These are phyloP conservation scores for Oscheius onirici DNA, from an alignment of 2,888 invertebrate genomes.

Conservation along the genomic window DNA sequence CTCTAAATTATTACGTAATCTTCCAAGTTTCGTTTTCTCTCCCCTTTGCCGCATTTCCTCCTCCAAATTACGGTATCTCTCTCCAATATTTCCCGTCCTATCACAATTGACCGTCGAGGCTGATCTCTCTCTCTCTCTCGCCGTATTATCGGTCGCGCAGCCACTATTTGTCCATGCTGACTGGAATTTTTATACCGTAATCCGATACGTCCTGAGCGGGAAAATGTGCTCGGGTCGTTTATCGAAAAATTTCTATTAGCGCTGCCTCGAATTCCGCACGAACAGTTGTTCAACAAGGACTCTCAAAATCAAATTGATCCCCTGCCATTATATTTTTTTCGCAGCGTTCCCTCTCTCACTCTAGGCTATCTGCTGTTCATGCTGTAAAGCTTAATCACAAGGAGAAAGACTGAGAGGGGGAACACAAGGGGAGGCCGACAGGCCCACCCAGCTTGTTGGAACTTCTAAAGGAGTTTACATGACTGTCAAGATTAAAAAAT, in stretches of 20 bases:
- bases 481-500: too few relatives aligned
- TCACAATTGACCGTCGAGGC: neutral
- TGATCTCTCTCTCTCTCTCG: neutral
- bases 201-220: neutral
- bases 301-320: conserved; percentile 30
- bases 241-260: too few relatives aligned
- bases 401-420: neutral
- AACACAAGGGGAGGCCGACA: neutral
- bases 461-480: too few relatives aligned
- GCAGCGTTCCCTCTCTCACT: neutral
- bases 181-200: conserved; percentile 34
- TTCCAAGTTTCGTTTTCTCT: conserved; percentile 12
- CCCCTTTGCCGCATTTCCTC: neutral
- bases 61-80: neutral
- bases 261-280: neutral
- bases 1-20: neutral
- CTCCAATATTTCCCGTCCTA: neutral
- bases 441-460: too few relatives aligned
- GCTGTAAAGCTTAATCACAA: neutral
- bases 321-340: conserved; percentile 30
- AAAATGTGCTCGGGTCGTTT: too few relatives aligned
- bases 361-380: too few relatives aligned
- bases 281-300: conserved; percentile 23
- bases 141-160: conserved; percentile 2
- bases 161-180: neutral